Percentiles rank a stretch among this genome's conserved stretches.
These are phyloP conservation scores for Mustelus asterias DNA, from an alignment of 2,113 vertebrate species.

Conservation along the genomic window DNA sequence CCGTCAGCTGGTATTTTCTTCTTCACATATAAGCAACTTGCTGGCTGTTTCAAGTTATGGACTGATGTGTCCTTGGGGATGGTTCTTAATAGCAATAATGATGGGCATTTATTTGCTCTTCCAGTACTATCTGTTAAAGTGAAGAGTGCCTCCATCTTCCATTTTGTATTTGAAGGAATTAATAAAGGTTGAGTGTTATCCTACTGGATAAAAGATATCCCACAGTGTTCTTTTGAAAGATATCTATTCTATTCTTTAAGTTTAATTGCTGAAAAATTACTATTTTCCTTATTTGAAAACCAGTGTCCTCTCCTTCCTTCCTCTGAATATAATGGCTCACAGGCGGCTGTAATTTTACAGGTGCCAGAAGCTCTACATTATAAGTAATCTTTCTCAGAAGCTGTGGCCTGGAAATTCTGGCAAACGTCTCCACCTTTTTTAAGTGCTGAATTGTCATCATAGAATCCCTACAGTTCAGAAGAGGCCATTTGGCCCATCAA, in stretches of 20 bases:
- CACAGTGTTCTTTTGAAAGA: background rate
- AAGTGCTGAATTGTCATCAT: background rate
- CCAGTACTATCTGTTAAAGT: background rate
- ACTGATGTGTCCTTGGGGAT: constrained; percentile 6
- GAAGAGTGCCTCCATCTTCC: background rate
- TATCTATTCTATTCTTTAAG: background rate
- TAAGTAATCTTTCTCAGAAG: background rate
- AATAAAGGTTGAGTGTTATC: background rate
- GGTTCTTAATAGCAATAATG: background rate
- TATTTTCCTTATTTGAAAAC: background rate
- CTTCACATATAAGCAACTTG: background rate
- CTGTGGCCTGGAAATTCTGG: background rate
- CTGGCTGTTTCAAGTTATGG: background rate
- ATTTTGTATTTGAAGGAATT: background rate
- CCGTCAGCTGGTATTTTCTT: constrained; percentile 1
- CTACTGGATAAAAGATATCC: background rate
- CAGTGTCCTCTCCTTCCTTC: background rate
- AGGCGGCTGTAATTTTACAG: background rate
- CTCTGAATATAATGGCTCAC: background rate
- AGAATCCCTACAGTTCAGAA: too few species aligned
- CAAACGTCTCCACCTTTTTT: background rate
- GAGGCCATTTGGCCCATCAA: too few species aligned
- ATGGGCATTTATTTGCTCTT: background rate
- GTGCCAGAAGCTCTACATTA: background rate
- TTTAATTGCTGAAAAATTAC: background rate